A percentile compares a stretch with the other conserved stretches of the same genome.
Evolutionary conservation across 1,140 invertebrate species (phyloP).

Genomic region (Macrocentrus cingulum): DNA sequence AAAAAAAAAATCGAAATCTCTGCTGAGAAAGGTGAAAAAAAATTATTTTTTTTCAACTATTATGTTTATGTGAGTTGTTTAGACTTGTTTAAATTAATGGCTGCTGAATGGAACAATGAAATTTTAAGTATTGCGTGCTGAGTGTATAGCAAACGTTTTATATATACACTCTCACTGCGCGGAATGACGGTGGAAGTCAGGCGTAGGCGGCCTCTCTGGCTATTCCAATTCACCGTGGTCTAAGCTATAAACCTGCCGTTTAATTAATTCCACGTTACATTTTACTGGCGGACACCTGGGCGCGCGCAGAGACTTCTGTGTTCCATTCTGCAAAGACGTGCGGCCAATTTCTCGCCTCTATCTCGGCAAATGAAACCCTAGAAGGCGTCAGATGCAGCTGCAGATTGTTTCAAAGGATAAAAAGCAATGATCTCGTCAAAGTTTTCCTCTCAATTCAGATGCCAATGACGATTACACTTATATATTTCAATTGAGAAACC

Average conservation of each 20-base stretch:
- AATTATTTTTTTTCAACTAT: too few relatives aligned
- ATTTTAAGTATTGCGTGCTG: too few relatives aligned
- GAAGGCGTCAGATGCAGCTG: constrained; percentile 13
- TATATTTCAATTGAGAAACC: constrained; percentile 12
- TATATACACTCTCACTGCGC: too few relatives aligned
- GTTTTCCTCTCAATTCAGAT: constrained; percentile 10
- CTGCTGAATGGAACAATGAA: too few relatives aligned
- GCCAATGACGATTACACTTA: constrained; percentile 11
- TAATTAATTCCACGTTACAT: constrained; percentile 31
- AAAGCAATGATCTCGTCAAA: constrained; percentile 20
- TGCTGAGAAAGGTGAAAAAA: too few relatives aligned
- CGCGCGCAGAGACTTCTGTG: constrained; percentile 2
- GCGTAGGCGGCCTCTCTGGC: constrained; percentile 1
- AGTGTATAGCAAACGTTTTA: too few relatives aligned
- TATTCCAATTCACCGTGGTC: constrained; percentile 30
- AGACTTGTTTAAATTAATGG: too few relatives aligned
- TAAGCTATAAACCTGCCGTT: constrained; percentile 31
- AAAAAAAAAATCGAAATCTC: too few relatives aligned
- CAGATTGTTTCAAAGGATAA: constrained; percentile 13
- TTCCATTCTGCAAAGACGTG: constrained; percentile 7
- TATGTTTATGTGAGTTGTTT: too few relatives aligned
- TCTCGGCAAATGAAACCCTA: constrained; percentile 10
- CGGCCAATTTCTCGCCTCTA: neutral
- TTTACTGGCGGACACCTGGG: constrained; percentile 24
- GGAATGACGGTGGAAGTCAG: too few relatives aligned